These are phyloP conservation scores for Drosophila meridiana DNA, from an alignment of 2,888 invertebrate species.

Conservation along the genomic window DNA sequence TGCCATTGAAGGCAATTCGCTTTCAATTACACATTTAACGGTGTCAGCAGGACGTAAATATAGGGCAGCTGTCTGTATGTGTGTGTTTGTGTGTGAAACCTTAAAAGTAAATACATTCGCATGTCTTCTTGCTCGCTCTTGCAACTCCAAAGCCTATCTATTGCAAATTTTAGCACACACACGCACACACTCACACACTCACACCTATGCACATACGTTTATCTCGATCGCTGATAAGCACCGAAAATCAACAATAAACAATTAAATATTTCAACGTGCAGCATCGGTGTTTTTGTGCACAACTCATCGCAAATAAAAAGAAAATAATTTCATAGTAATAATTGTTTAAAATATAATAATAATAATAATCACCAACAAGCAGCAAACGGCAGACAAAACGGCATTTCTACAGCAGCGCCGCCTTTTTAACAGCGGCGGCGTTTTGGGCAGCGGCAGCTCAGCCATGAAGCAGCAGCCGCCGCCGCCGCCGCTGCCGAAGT, in stretches of 20 bases:
- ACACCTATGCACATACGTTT: constrained; percentile 18
- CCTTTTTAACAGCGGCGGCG: constrained; percentile 69
- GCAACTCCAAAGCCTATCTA: neutral
- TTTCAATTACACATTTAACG: constrained; percentile 40
- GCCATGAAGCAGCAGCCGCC: constrained; percentile 47
- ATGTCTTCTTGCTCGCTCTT: constrained; percentile 12
- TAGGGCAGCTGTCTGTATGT: constrained; percentile 4
- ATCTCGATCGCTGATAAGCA: constrained; percentile 46
- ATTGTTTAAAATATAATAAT: constrained; percentile 10
- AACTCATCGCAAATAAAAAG: neutral
- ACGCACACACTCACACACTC: constrained; percentile 8
- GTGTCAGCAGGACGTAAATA: constrained; percentile 58
- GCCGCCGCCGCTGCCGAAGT: constrained; percentile 58
- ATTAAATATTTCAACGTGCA: constrained; percentile 29
- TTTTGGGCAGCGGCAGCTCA: constrained; percentile 37
- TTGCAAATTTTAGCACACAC: constrained; percentile 12
- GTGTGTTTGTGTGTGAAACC: constrained; percentile 47
- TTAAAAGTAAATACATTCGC: constrained; percentile 58
- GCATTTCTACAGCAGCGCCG: constrained; percentile 78
- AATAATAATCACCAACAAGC: constrained; percentile 9
- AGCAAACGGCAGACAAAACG: constrained; percentile 66
- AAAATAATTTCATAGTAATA: neutral
- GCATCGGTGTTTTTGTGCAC: constrained; percentile 7
- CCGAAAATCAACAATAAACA: constrained; percentile 23
- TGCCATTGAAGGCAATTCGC: constrained; percentile 44